Evolutionary conservation across 2,888 invertebrate species (phyloP), one percentile per base, ranked within the genome.

Genomic region (Campoplex nolae): DNA sequence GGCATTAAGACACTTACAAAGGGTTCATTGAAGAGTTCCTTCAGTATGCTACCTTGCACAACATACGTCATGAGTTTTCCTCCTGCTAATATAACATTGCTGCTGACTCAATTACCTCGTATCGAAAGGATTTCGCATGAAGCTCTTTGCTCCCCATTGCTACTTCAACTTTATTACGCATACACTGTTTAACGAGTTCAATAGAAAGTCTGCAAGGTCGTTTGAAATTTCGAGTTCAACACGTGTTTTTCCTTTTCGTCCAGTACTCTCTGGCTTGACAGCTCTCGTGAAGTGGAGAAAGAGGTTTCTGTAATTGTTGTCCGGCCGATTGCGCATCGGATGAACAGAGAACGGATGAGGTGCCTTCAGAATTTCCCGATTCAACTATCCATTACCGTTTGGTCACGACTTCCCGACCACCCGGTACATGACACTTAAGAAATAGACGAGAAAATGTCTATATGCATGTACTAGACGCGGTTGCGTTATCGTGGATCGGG

Each of bases 401-500:
- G 58, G 32, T 32, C 32, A 32, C 28, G 8, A 32, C 58, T 62
- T 32, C 1, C 16, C 1, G 16, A 62, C 16, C 13, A 13, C 3
- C 16, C 58, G 13, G 11, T 62, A 62, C 58, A 62, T 32, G 3
- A 28, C 32, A 32, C 28, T 62, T 2, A 62, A 32, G 28, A 62
- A 32, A 62, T 32, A 62, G 13, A 32, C 32, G 28, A 6, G 28
- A 45, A 3, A 8, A 73, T 18, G 38, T 56, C 7, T 51, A 45
- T 71, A 28, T 16, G 1, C 42, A 45, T 28, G 11, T 11, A 45
- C 18, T 18, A 23, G 51, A 32, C n/a, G 78, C 28, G 76, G 58
- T 48, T 68, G 51, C 32, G 38, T 80, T 68, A 83, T 76, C 73
- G 75, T 73, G 58, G 32, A 73, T 77, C 70, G 84, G 68, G 48